phyloP scores from a whole-genome alignment of 2,888 invertebrate species.

The Sarcophaga rosellei region DNA sequence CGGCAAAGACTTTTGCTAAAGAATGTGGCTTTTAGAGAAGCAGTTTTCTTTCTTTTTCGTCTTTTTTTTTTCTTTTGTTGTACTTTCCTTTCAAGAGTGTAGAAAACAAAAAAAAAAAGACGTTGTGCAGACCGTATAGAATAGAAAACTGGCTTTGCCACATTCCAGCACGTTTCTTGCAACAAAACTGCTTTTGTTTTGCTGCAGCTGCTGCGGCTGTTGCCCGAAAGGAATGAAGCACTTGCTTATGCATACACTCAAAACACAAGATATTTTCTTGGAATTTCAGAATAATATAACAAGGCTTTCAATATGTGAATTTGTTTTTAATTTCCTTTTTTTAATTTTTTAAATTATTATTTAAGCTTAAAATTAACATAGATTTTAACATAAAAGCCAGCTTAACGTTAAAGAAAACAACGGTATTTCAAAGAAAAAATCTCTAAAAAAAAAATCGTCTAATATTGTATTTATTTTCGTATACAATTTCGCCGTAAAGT shows the following conservation, averaged over 20 bases:
- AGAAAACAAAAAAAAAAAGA: constrained; percentile 2
- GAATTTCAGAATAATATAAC: background rate
- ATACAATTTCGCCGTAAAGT: too few relatives aligned
- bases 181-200: background rate
- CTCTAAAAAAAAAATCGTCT: too few relatives aligned
- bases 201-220: too few relatives aligned
- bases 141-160: constrained; percentile 62
- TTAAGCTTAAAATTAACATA: too few relatives aligned
- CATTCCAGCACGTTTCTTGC: constrained; percentile 65
- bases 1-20: background rate
- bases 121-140: background rate
- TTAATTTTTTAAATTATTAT: background rate
- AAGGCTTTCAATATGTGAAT: background rate
- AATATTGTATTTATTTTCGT: too few relatives aligned
- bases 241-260: background rate
- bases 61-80: background rate
- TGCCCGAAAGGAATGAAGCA: background rate
- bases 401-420: too few relatives aligned
- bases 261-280: background rate
- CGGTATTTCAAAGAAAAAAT: too few relatives aligned
- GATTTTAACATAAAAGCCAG: too few relatives aligned
- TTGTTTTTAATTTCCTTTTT: background rate
- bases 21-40: background rate
- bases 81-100: background rate
- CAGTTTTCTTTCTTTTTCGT: background rate